Percentiles rank a stretch among this genome's conserved stretches.
Conservation (phyloP, 2,888 invertebrate genomes). For the Sthenelais limicola region DNA sequence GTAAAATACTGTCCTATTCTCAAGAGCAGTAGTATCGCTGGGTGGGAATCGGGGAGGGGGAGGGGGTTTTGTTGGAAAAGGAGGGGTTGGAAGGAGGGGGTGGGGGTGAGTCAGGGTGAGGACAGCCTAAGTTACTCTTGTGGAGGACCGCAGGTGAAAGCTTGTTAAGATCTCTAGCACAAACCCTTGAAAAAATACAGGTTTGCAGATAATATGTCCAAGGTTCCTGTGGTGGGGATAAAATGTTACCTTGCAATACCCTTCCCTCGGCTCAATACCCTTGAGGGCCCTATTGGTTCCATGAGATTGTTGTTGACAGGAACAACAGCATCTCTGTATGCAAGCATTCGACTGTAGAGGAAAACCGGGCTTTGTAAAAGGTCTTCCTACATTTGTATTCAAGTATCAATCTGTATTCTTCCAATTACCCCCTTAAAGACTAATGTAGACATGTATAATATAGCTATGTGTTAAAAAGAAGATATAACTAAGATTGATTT, state of each 20-base stretch:
- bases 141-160: background rate
- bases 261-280: background rate
- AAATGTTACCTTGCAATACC: background rate
- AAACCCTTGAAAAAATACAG: too few relatives aligned
- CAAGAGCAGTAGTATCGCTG: too few relatives aligned
- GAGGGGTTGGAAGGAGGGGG: background rate
- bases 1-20: too few relatives aligned
- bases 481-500: too few relatives aligned
- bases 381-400: constrained; percentile 21
- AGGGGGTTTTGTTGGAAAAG: background rate
- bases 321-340: constrained; percentile 28
- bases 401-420: too few relatives aligned
- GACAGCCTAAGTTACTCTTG: background rate
- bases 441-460: too few relatives aligned
- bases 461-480: too few relatives aligned
- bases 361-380: constrained; percentile 12
- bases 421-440: too few relatives aligned
- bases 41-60: background rate
- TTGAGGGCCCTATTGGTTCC: constrained; percentile 23
- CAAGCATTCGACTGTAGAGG: constrained; percentile 23
- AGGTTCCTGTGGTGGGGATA: background rate
- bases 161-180: background rate
- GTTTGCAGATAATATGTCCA: background rate
- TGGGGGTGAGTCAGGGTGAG: background rate
- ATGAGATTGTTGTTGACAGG: constrained; percentile 34